Conservation (phyloP, 2,113 vertebrate species). For the Callipepla squamata region DNA sequence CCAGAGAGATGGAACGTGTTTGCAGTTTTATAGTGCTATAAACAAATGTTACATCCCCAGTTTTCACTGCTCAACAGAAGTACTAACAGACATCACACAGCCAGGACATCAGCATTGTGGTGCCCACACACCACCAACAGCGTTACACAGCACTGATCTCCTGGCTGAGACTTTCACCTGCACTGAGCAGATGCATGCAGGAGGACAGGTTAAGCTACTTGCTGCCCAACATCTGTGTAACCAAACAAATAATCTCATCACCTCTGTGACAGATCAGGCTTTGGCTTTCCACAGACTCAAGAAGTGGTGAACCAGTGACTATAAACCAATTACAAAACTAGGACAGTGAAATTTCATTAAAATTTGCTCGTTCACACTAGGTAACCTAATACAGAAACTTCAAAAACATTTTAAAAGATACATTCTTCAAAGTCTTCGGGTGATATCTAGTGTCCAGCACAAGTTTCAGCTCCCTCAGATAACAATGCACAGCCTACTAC, state of each 20-base stretch:
- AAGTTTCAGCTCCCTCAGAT: neutral
- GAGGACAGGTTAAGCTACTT: neutral
- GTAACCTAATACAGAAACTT: neutral
- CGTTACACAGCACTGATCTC: too few species aligned
- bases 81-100: too few species aligned
- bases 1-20: neutral
- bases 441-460: neutral
- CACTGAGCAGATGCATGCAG: neutral
- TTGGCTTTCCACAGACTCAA: neutral
- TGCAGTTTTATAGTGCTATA: neutral
- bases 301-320: neutral
- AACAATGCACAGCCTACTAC: neutral
- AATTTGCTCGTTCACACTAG: neutral
- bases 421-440: neutral
- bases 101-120: neutral
- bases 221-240: too few species aligned
- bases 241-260: too few species aligned
- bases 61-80: neutral
- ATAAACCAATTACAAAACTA: fast-evolving
- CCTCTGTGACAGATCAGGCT: neutral
- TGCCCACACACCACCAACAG: neutral
- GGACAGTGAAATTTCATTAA: neutral
- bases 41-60: neutral
- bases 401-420: neutral
- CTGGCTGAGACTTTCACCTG: too few species aligned